Evolutionary conservation across 2,888 invertebrate species (phyloP), one percentile per base, ranked within the genome.

Genomic region (Drepanosiphum platanoidis): DNA sequence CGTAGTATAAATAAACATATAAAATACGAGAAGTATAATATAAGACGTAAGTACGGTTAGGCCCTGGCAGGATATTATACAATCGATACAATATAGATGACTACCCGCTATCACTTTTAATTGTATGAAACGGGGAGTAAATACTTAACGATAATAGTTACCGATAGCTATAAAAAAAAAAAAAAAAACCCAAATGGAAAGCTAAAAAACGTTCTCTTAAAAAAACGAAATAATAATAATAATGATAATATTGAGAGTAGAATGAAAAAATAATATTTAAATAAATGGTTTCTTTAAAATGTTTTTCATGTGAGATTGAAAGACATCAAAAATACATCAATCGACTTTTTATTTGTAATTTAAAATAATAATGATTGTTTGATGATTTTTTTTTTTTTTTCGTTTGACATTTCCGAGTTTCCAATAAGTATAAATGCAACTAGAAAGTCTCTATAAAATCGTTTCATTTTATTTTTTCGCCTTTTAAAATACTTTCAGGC

Each of bases 191-290:
- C 3, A 52, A 22, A 52, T 18, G 4, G 22, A 52, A 18, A 52
- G 22, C 18, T 52, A 7, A 52, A 52, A 52, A 52, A 52, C n/a
- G 22, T 52, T 52, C 22, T 52, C 22, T 0, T 2, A 46, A 42
- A 3, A 42, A 52, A 52, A 52, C 22, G 22, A 42, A 42, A 42
- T 42, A 11, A 70, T 36, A 70, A 70, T 70, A n/a, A 71, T 32
- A 32, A 66, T 66, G 8, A 32, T n/a, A n/a, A n/a, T n/a, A n/a
- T 71, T 27, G 39, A 18, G n/a, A 39, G 13, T 39, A n/a, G 27
- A 71, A n/a, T 27, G 27, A 39, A 34, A 66, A 66, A 30, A 66
- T n/a, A 32, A n/a, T 27, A 71, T 71, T 71, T 36, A 39, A 71
- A 39, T 71, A 39, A 39, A 39, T 27, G 13, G 27, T 71, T 27